Evolutionary conservation across 1,140 invertebrate species (phyloP).

Genomic region (Hypsibius dujardini): DNA sequence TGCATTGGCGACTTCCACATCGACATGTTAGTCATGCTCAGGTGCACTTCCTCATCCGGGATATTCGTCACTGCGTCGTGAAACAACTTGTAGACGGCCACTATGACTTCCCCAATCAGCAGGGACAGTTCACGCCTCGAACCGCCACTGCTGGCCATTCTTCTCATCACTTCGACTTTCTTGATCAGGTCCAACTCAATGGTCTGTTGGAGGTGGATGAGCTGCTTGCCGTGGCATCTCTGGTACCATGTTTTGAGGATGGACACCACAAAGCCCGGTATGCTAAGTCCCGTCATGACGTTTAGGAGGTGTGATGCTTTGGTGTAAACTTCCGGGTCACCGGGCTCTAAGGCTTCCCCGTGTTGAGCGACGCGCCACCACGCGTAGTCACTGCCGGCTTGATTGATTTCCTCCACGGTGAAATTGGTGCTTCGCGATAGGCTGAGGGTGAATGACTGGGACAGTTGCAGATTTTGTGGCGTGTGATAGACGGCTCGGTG

Average conservation of each 20-base stretch:
- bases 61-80: not conserved
- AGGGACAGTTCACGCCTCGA: not conserved
- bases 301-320: not conserved
- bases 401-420: too few relatives aligned
- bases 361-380: not conserved
- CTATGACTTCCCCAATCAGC: not conserved
- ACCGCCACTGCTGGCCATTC: not conserved
- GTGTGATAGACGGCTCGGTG: too few relatives aligned
- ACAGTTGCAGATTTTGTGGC: too few relatives aligned
- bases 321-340: not conserved
- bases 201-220: not conserved
- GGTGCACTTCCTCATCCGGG: not conserved
- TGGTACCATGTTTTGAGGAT: not conserved
- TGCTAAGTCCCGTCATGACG: not conserved
- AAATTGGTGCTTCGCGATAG: too few relatives aligned
- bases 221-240: not conserved
- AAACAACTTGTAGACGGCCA: not conserved
- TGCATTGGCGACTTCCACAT: not conserved
- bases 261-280: not conserved
- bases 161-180: not conserved
- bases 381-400: not conserved
- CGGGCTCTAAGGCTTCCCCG: not conserved
- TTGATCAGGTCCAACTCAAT: not conserved
- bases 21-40: not conserved
- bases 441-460: too few relatives aligned